Evolutionary conservation across 2,113 vertebrate genomes (phyloP).

Genomic region (Poeciliopsis occidentalis): DNA sequence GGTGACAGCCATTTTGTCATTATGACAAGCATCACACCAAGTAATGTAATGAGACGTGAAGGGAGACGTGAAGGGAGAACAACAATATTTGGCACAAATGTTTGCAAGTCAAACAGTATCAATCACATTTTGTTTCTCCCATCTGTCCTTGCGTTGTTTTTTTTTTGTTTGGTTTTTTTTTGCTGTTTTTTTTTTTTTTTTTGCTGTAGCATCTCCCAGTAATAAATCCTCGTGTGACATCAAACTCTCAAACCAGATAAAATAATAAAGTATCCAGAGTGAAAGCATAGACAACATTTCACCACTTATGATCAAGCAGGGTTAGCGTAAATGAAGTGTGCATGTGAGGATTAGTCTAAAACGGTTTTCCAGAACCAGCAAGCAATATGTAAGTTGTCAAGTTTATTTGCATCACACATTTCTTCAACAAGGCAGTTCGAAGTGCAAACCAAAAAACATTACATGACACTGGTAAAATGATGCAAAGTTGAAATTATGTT

Average conservation of each 20-base stretch:
- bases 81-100: conserved; percentile 43
- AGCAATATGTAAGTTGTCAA: not conserved
- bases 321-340: conserved; percentile 7
- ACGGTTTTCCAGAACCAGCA: not conserved
- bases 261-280: conserved; percentile 10
- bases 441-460: no score
- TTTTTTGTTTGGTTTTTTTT: no score
- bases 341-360: not conserved
- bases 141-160: conserved; percentile 14
- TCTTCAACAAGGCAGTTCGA: no score
- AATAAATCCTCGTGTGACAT: conserved; percentile 31
- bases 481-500: no score
- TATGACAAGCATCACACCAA: conserved; percentile 53
- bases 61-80: conserved; percentile 52
- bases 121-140: conserved; percentile 40
- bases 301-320: conserved; percentile 12
- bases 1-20: conserved; percentile 54
- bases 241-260: conserved; percentile 19
- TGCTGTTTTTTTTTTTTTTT: not conserved
- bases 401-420: no score
- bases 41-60: conserved; percentile 68
- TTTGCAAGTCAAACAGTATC: conserved; percentile 65
- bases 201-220: conserved; percentile 22
- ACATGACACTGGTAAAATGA: no score
- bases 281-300: conserved; percentile 13